phyloP scores from a whole-genome alignment of 2,113 vertebrate genomes.

The Blennius ocellaris region DNA sequence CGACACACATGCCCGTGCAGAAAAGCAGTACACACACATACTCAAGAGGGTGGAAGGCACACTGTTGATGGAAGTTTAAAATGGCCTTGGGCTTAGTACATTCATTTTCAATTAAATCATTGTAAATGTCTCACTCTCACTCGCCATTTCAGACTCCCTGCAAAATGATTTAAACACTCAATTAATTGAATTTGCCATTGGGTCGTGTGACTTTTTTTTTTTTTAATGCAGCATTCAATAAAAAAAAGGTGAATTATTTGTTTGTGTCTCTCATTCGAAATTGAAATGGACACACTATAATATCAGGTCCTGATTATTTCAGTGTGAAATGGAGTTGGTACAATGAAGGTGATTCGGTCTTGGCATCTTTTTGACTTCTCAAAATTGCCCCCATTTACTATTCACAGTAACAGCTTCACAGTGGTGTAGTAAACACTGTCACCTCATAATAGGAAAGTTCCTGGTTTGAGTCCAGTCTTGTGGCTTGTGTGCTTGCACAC shows the following conservation, averaged over 20 bases:
- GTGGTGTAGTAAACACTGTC: too few species aligned
- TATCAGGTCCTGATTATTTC: background rate
- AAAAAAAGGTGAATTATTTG: too few species aligned
- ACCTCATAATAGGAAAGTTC: too few species aligned
- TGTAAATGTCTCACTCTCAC: background rate
- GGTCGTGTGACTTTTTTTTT: too few species aligned
- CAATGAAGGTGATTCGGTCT: too few species aligned
- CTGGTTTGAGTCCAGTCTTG: too few species aligned
- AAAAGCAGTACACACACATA: background rate
- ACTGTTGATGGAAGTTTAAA: background rate
- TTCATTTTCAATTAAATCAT: conserved; percentile 4
- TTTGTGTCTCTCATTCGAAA: too few species aligned
- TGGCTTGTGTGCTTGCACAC: too few species aligned
- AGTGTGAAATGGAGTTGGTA: background rate
- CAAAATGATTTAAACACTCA: background rate
- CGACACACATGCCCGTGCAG: background rate
- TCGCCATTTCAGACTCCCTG: background rate
- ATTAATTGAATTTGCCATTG: too few species aligned
- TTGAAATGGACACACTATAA: background rate
- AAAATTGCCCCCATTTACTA: too few species aligned
- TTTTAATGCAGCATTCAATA: background rate
- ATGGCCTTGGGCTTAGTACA: conserved; percentile 1
- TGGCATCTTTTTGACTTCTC: too few species aligned
- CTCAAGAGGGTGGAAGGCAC: background rate
- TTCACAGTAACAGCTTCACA: too few species aligned